Conservation (phyloP, 2,797 vertebrate genomes). For the Microctenopoma steveboyesi region DNA sequence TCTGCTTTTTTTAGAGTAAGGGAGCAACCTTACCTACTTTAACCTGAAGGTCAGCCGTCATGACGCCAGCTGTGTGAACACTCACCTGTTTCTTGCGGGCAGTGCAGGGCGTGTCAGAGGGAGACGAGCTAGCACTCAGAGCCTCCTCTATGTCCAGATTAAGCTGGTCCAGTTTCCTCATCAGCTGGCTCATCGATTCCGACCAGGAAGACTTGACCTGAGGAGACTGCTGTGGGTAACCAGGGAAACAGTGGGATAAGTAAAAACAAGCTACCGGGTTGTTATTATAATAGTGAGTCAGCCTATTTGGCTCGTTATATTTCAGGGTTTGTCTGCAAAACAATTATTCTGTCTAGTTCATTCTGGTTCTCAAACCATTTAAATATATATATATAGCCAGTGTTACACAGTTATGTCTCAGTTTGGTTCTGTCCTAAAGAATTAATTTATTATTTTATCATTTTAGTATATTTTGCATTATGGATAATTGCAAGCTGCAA, state of each 20-base stretch:
- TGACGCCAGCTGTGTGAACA: conserved; percentile 24
- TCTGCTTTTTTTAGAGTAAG: not conserved
- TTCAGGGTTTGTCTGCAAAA: not conserved
- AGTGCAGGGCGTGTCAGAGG: conserved; percentile 81
- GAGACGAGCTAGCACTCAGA: conserved; percentile 85
- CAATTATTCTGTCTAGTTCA: too few species aligned
- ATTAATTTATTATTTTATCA: too few species aligned
- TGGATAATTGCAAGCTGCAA: not conserved
- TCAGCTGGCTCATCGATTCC: conserved; percentile 87
- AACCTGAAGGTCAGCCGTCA: not conserved
- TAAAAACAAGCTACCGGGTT: not conserved
- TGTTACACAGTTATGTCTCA: not conserved
- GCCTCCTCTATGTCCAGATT: conserved; percentile 91
- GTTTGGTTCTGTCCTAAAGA: not conserved
- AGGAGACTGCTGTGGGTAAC: conserved; percentile 69
- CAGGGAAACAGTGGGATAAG: conserved; percentile 27
- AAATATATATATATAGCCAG: too few species aligned
- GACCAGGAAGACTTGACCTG: conserved; percentile 84
- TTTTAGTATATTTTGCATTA: not conserved
- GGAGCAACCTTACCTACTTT: not conserved
- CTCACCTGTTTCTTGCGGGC: conserved; percentile 81
- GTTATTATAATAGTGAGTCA: not conserved
- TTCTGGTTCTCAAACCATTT: too few species aligned
- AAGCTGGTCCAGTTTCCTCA: conserved; percentile 89
- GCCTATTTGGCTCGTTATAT: not conserved